These are phyloP conservation scores for Threskiornis aethiopicus DNA, from an alignment of 2,797 vertebrate genomes.

Conservation along the genomic window DNA sequence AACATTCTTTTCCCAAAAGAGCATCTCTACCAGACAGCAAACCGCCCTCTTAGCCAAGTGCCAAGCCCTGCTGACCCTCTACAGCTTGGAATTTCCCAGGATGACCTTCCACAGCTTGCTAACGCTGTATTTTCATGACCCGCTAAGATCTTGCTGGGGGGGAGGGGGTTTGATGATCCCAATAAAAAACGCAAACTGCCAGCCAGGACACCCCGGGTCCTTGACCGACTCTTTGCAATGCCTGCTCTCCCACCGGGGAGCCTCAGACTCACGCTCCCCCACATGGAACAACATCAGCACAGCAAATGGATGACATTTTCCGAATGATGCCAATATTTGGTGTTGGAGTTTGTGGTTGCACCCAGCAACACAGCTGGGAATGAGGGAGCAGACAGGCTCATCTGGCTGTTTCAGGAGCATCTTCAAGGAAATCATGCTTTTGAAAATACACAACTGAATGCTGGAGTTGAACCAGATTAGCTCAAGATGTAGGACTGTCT, in stretches of 20 bases:
- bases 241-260: background rate
- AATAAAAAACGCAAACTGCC: background rate
- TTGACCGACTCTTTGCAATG: background rate
- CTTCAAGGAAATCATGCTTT: background rate
- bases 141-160: background rate
- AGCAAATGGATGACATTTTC: background rate
- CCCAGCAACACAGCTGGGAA: background rate
- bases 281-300: background rate
- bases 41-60: background rate
- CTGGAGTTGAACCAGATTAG: background rate
- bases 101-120: background rate
- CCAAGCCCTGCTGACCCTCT: background rate
- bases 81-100: background rate
- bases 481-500: background rate
- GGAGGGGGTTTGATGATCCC: background rate
- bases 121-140: background rate
- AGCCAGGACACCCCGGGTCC: background rate
- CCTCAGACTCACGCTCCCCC: background rate
- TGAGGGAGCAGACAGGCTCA: background rate
- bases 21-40: background rate
- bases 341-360: background rate
- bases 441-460: background rate
- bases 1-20: background rate
- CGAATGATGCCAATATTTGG: background rate
- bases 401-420: background rate